Base-by-base conservation (phyloP, 1,140 invertebrate genomes). In the Zaprionus camerounensis region DNA sequence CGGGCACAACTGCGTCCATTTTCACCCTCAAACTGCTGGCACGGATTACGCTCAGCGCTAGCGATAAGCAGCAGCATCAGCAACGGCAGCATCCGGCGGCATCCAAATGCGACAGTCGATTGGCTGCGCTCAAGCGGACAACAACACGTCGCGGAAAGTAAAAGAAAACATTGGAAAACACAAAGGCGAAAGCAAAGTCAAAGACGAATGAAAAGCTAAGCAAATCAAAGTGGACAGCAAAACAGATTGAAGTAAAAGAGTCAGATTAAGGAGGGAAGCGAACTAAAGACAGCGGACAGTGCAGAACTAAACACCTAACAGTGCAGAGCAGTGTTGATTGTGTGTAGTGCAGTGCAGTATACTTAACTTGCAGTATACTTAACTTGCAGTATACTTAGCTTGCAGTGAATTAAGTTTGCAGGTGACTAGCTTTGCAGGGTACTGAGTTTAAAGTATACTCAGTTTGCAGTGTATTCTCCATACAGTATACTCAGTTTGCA, bases 101-200 rank as follows among this genome's bases (percentile, higher is more conserved):
- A 41, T 20, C 36, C 63, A 3, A n/a, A 26, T 44, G 78, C 85
- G 81, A 91, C 91, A 92, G 91, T 92, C 91, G 80, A 90, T 92
- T 91, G 91, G 78, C 87, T 92, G 91, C 84, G 71, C 85, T 85
- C 91, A 80, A 86, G 83, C 76, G 81, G 84, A 92, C 76, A 86
- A 82, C 78, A 86, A 85, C 76, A 62, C 69, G 78, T 20, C 81
- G 81, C 85, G 85, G 78, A 51, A 5, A 7, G 41, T 38, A 68
- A 55, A 26, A 13, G 28, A 13, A 44, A 26, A 26, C 5, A 3
- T 3, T 11, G 31, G 3, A 34, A 34, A 9, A 34, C 24, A 9
- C 3, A 15, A 64, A 61, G 11, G 1, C 24, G 20, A 5, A 56
- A 51, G 3, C n/a, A 15, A 13, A 53, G 4, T 3, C 17, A 46